These are phyloP conservation scores for Muntiacus reevesi DNA, from an alignment of 2,113 vertebrate genomes.

Conservation along the genomic window DNA sequence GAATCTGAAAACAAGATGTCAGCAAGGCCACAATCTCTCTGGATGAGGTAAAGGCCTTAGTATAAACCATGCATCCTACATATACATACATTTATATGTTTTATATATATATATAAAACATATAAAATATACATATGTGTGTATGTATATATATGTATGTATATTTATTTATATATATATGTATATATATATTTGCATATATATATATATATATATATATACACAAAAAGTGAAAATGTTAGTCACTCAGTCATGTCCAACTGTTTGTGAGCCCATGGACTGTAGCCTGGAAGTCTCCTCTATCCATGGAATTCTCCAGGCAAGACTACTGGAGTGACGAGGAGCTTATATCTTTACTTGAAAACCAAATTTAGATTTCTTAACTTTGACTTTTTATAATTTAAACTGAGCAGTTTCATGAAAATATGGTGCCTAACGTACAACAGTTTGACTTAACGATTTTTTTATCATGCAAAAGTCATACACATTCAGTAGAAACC, in stretches of 20 bases:
- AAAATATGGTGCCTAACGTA: background rate
- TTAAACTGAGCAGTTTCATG: background rate
- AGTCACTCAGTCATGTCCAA: background rate
- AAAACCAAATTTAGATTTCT: background rate
- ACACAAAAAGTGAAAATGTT: background rate
- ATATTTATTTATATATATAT: background rate
- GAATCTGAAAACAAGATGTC: background rate
- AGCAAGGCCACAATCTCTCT: background rate
- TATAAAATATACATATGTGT: background rate
- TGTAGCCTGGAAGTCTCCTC: background rate
- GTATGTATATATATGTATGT: fast-evolving
- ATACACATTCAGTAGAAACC: background rate
- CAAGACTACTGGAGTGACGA: background rate
- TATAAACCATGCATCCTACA: background rate
- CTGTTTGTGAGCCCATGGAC: background rate
- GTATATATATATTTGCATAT: fast-evolving
- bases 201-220: fast-evolving
- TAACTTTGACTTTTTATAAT: background rate
- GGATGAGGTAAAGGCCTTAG: background rate
- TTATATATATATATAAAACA: background rate
- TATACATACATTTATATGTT: background rate
- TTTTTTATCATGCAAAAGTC: background rate
- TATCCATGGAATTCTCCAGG: background rate
- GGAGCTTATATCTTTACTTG: background rate
- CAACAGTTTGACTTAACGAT: background rate